Conservation (phyloP, 2,113 vertebrate species). For the Sylvia atricapilla region DNA sequence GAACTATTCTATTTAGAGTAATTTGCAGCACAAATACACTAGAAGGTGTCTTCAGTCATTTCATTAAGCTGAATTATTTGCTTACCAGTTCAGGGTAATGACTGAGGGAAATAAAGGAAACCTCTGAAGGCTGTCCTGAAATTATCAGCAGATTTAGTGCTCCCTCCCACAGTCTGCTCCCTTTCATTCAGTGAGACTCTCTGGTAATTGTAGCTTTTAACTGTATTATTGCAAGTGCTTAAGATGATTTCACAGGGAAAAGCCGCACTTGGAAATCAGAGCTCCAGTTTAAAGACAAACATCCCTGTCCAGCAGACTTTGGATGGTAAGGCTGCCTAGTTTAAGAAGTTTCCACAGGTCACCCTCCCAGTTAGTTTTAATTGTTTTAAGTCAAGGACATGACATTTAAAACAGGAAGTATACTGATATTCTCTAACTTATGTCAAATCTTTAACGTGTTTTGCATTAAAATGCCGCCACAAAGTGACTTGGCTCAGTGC, state of each 20-base stretch:
- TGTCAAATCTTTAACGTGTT: slow-evolving; percentile 18
- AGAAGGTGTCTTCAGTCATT: neutral
- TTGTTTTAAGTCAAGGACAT: neutral
- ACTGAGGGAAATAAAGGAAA: neutral
- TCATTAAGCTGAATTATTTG: neutral
- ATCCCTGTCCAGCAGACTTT: neutral
- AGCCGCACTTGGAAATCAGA: neutral
- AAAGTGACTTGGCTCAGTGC: slow-evolving; percentile 29
- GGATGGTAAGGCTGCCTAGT: neutral
- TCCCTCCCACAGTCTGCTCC: neutral
- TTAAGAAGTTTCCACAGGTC: neutral
- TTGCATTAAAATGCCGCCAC: slow-evolving; percentile 25
- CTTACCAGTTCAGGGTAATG: neutral
- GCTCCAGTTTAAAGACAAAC: neutral
- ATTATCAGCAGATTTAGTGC: neutral
- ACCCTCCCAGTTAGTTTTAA: neutral
- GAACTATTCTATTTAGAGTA: neutral
- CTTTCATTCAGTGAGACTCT: neutral
- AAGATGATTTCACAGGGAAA: neutral
- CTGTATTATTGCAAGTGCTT: neutral
- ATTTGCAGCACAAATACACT: neutral
- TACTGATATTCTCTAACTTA: slow-evolving; percentile 21
- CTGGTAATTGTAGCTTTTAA: neutral
- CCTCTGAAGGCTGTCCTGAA: neutral
- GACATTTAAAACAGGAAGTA: neutral